Evolutionary conservation across 2,113 vertebrate genomes (phyloP).

Genomic region (Xenus cinereus): DNA sequence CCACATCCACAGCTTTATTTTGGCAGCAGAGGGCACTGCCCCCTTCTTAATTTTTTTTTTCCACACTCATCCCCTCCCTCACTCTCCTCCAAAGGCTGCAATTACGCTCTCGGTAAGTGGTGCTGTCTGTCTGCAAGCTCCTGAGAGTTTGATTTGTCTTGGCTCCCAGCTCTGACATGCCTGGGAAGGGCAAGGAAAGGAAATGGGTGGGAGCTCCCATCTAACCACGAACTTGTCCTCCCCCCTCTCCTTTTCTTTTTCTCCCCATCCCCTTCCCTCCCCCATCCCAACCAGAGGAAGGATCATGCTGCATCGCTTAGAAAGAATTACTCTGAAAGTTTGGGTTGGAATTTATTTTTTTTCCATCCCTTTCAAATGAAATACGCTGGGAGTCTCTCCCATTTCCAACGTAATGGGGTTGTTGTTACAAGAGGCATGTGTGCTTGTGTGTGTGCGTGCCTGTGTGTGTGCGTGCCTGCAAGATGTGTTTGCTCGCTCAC

Average conservation of each 20-base stretch:
- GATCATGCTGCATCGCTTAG: background rate
- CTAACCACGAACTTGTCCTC: constrained; percentile 67
- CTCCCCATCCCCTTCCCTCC: constrained; percentile 13
- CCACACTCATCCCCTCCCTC: constrained; percentile 30
- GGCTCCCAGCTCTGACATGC: constrained; percentile 85
- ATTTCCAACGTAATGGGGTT: background rate
- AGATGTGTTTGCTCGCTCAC: background rate
- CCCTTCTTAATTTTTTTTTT: background rate
- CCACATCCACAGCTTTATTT: background rate
- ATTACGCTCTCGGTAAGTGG: constrained; percentile 70
- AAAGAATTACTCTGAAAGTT: background rate
- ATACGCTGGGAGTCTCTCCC: background rate
- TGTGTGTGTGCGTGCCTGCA: background rate
- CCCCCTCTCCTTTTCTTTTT: background rate
- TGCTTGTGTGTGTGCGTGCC: accelerated
- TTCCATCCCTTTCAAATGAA: background rate
- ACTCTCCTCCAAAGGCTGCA: constrained; percentile 62
- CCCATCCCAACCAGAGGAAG: constrained; percentile 41
- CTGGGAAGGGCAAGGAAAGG: constrained; percentile 93
- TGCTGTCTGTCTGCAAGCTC: constrained; percentile 76
- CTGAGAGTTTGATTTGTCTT: constrained; percentile 82
- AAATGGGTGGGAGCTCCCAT: constrained; percentile 85
- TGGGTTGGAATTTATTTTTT: background rate
- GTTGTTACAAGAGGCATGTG: background rate
- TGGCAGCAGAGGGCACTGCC: constrained; percentile 71